Evolutionary conservation across 37 sponge, comb jelly and placozoan genomes (phyloP), one percentile per base, ranked within the genome.

Genomic region (Hormiphora californensis): DNA sequence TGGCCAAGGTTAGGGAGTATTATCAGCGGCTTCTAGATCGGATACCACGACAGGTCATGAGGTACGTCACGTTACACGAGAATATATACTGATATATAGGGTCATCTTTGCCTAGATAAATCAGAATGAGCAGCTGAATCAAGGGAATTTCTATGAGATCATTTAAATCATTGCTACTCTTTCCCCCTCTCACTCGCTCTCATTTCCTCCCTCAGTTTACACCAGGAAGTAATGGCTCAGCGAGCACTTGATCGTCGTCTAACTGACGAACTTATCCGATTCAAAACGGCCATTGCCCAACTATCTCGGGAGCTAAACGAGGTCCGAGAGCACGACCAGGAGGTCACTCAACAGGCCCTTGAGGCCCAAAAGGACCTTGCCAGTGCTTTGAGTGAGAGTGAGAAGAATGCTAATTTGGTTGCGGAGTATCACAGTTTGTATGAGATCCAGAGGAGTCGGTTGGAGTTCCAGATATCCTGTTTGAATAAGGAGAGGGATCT

Each of bases 181-280:
- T n/a, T n/a, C n/a, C n/a, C n/a, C n/a, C n/a, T n/a, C n/a, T n/a
- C n/a, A n/a, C n/a, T n/a, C n/a, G n/a, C n/a, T n/a, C n/a, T n/a
- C n/a, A n/a, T n/a, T n/a, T n/a, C n/a, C n/a, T n/a, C 40, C 43
- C 27, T 32, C 63, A 93, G 94, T 54, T 88, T 98, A 0, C 94
- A 98, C 86, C 90, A 98, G 54, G 95, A 98, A 57, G 78, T 98
- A 54, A 54, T 93, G 39, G 95, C 95, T 12, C 99, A 98, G 91
- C 88, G 95, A 86, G 91, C 94, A 2, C 89, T 98, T 35, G 93
- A 93, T 54, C 91, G 92, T 39, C 92, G 91, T 23, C 89, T 98
- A 31, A 87, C 92, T 0, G 31, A 78, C 15, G 99, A 98, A 63
- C 89, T 94, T 25, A 91, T 61, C 38, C 62, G 86, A 25, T 98